Base-by-base conservation (phyloP, 2,888 invertebrate genomes). In the Seira sanloemensis region DNA sequence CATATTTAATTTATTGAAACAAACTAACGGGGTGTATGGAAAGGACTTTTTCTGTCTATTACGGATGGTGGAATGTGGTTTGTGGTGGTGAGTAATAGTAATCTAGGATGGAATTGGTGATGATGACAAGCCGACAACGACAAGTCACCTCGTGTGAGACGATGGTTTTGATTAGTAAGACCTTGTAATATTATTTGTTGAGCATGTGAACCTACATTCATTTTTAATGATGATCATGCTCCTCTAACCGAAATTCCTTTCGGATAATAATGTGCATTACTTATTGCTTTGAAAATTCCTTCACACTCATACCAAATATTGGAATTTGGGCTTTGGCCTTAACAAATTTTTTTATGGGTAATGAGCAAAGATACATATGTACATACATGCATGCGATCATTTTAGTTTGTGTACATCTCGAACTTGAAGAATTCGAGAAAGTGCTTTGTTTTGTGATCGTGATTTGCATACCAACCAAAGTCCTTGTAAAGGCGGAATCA, bases 241-340 rank as follows among this genome's bases (percentile, higher is more conserved):
- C 26, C 37, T 50, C 18, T 66, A 75, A 65, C 75, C 75, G 66
- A 75, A 75, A 62, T 75, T 62, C 73, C 50, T 21, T 16, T 68
- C 66, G 24, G 1, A 66, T 21, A 23, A 18, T n/a, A 7, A 12
- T 12, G 37, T 37, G 4, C 12, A 4, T 37, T 37, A 7, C 12
- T 37, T 37, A 7, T 37, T 37, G 4, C 37, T 37, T 68, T 24
- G 19, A 9, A 26, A 37, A 66, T 37, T n/a, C n/a, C n/a, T n/a
- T n/a, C n/a, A n/a, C n/a, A n/a, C 5, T 23, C 54, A 24, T 50
- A 54, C 54, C 9, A 2, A 2, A 54, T 12, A n/a, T 46, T 23
- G n/a, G 71, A 16, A 72, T 72, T 23, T 24, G 46, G 46, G 68
- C 4, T 37, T 46, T 71, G 71, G 71, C 71, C 71, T 71, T 46